A percentile compares a stretch with the other conserved stretches of the same genome.
phyloP scores from a whole-genome alignment of 2,113 vertebrate species.

The Thryonomys swinderianus region DNA sequence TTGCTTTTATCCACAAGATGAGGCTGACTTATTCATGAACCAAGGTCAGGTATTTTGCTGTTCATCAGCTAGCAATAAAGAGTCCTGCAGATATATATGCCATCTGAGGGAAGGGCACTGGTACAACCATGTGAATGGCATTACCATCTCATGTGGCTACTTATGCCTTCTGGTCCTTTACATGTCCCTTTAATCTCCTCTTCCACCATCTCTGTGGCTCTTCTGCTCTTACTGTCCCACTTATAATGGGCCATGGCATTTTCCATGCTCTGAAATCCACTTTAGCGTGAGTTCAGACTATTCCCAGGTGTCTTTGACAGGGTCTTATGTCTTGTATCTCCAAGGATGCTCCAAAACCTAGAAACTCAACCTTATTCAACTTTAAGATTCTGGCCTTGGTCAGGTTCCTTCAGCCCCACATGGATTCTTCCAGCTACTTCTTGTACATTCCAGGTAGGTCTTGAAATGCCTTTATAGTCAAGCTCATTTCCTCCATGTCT shows the following conservation, averaged over 20 bases:
- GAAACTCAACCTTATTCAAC: not conserved
- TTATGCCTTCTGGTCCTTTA: not conserved
- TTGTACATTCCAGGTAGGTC: not conserved
- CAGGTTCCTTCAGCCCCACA: not conserved
- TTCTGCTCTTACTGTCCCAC: not conserved
- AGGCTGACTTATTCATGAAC: not conserved
- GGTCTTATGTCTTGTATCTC: not conserved
- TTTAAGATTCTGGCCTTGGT: not conserved
- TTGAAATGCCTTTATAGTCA: not conserved
- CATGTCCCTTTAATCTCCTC: not conserved
- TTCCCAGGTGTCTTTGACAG: not conserved
- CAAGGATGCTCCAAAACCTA: not conserved
- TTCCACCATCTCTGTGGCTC: not conserved
- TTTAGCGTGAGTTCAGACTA: not conserved
- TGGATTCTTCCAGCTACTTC: not conserved
- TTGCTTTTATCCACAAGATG: not conserved
- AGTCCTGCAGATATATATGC: not conserved
- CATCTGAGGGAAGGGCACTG: not conserved
- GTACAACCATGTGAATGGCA: not conserved
- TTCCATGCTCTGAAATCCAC: not conserved
- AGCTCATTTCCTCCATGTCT: not conserved
- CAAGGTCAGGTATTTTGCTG: not conserved
- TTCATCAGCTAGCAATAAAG: not conserved
- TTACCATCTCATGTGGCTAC: not conserved
- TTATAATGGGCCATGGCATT: not conserved